Evolutionary conservation across 2,113 vertebrate species (phyloP).

Genomic region (Lanius collurio): DNA sequence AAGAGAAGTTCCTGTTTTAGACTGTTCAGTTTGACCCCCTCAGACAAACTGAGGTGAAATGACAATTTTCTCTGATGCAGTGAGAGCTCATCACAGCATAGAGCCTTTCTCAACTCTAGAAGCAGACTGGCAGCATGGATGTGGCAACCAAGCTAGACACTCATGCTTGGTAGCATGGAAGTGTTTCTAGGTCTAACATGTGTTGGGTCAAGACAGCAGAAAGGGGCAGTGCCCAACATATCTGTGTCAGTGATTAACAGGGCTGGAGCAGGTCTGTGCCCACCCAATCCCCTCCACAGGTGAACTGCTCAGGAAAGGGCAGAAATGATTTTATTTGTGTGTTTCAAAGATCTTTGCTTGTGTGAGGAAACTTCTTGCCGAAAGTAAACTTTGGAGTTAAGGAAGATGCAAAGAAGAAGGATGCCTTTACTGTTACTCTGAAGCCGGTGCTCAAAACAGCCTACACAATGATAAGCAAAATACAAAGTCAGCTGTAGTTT

Average conservation of each 20-base stretch:
- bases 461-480: neutral
- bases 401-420: neutral
- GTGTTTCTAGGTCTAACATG: neutral
- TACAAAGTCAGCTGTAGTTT: neutral
- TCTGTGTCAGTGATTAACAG: neutral
- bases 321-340: neutral
- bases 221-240: neutral
- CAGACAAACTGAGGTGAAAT: neutral
- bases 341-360: neutral
- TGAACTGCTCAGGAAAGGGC: neutral
- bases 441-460: neutral
- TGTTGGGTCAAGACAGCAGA: neutral
- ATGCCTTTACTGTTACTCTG: neutral
- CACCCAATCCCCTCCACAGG: neutral
- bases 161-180: rapidly evolving
- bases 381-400: neutral
- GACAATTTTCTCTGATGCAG: neutral
- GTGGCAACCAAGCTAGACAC: neutral
- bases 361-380: rapidly evolving
- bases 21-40: neutral
- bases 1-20: neutral
- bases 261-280: neutral
- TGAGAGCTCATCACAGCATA: neutral
- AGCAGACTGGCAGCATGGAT: neutral
- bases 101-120: neutral